Conservation (phyloP, 2,888 invertebrate genomes). For the Rhagonycha lutea region DNA sequence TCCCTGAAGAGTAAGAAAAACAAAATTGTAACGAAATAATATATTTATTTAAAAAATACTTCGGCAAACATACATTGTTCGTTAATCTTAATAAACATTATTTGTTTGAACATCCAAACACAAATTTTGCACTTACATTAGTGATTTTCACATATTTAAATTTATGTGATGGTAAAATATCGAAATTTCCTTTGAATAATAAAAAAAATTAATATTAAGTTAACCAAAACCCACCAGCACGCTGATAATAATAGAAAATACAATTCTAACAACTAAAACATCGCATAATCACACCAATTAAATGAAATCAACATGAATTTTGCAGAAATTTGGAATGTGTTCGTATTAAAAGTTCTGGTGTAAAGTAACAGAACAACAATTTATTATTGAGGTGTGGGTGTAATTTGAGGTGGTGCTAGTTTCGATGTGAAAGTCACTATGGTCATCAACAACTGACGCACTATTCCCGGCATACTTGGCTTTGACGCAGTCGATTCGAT, state of each 20-base stretch:
- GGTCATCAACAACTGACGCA: conserved; percentile 63
- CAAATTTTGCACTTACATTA: not conserved
- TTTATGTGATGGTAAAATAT: not conserved
- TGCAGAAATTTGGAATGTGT: not conserved
- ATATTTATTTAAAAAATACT: not conserved
- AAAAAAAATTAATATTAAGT: not conserved
- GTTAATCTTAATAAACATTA: not conserved
- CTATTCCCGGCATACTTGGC: conserved; percentile 69
- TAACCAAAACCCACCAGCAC: not conserved
- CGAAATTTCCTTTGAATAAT: not conserved
- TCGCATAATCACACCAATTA: not conserved
- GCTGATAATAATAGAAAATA: not conserved
- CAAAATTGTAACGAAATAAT: not conserved
- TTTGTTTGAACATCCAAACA: not conserved
- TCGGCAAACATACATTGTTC: not conserved
- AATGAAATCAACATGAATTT: not conserved
- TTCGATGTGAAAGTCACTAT: conserved; percentile 74
- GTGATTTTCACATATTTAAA: not conserved
- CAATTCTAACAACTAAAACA: not conserved
- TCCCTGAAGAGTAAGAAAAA: no score
- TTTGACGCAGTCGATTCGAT: conserved; percentile 70
- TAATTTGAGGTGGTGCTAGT: conserved; percentile 71
- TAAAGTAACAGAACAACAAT: not conserved
- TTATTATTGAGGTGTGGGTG: conserved; percentile 37
- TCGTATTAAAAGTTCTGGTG: not conserved